A percentile compares a stretch with the other conserved stretches of the same genome.
These are phyloP conservation scores for Cybosia mesomella DNA, from an alignment of 2,888 invertebrate genomes.

Conservation along the genomic window DNA sequence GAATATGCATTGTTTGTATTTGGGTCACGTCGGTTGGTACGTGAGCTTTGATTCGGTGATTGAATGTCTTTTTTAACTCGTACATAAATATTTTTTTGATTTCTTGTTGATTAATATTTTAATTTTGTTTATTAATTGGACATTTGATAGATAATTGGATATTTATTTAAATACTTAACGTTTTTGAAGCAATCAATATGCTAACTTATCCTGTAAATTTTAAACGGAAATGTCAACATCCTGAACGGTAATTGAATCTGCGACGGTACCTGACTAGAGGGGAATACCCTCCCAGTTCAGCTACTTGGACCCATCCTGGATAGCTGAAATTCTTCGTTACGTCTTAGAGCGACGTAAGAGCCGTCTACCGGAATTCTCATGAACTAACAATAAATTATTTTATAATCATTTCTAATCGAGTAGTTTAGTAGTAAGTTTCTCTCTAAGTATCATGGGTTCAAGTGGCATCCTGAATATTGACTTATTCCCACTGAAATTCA, in stretches of 20 bases:
- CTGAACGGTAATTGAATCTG: neutral
- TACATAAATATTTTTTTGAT: conserved; percentile 20
- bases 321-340: too few species aligned
- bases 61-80: conserved; percentile 29
- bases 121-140: conserved; percentile 14
- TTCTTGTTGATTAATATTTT: neutral
- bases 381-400: too few species aligned
- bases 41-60: conserved; percentile 39
- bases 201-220: neutral
- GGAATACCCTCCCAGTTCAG: neutral
- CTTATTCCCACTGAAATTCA: too few species aligned
- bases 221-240: neutral
- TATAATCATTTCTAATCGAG: too few species aligned
- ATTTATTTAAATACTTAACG: neutral
- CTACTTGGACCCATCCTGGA: neutral
- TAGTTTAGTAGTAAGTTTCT: too few species aligned
- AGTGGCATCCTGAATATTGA: too few species aligned
- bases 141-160: neutral
- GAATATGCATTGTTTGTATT: conserved; percentile 70
- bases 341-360: too few species aligned
- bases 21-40: conserved; percentile 62
- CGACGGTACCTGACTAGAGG: neutral
- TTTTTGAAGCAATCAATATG: neutral
- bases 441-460: too few species aligned
- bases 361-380: too few species aligned